Evolutionary conservation across 2,113 vertebrate species (phyloP).

Genomic region (Psittacula cyanocephala): DNA sequence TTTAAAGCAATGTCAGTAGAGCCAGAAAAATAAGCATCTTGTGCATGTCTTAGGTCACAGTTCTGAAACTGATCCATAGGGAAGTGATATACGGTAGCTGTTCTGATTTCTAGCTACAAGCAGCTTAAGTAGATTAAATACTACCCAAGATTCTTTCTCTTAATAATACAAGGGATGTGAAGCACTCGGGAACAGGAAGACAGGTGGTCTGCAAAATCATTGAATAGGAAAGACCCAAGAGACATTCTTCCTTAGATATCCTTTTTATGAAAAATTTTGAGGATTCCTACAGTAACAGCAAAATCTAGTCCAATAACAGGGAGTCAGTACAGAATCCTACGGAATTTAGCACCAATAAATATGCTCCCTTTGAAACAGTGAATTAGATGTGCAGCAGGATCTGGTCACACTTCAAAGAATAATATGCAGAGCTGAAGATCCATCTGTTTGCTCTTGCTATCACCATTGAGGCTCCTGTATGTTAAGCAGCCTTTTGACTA

Average conservation of each 20-base stretch:
- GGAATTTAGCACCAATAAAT: conserved; percentile 63
- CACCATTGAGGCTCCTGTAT: conserved; percentile 43
- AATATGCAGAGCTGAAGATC: conserved; percentile 60
- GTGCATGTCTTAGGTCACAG: background rate
- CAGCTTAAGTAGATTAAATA: background rate
- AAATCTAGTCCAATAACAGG: conserved; percentile 32
- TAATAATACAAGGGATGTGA: background rate
- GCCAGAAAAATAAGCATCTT: background rate
- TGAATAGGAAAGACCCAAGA: background rate
- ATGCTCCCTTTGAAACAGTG: conserved; percentile 71
- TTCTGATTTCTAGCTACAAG: background rate
- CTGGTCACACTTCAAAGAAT: conserved; percentile 75
- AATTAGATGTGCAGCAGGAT: conserved; percentile 70
- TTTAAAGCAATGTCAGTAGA: background rate
- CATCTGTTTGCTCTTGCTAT: conserved; percentile 64
- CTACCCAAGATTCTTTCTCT: background rate
- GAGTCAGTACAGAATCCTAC: conserved; percentile 4
- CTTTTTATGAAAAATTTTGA: background rate
- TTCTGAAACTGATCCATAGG: background rate
- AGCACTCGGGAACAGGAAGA: background rate
- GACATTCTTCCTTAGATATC: background rate
- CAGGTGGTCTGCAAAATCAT: background rate
- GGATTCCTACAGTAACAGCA: background rate
- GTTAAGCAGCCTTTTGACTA: conserved; percentile 72
- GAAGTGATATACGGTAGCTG: background rate